Conservation (phyloP, 2,797 vertebrate genomes). For the Mus caroli region DNA sequence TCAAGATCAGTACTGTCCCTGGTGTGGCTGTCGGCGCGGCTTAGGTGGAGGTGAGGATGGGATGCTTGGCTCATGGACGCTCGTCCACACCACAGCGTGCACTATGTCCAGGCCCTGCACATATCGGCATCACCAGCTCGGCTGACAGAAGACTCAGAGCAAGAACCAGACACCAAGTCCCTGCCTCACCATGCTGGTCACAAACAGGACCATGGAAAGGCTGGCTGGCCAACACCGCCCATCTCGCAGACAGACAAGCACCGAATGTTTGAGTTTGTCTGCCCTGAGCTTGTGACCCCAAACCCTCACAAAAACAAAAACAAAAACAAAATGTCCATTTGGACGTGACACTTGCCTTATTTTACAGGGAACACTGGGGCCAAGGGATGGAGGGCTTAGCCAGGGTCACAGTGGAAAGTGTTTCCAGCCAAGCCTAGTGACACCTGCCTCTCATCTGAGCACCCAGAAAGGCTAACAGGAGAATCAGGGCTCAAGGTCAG, state of each 20-base stretch:
- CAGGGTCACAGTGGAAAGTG: not conserved
- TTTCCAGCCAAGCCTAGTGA: not conserved
- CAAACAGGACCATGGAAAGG: rapidly evolving
- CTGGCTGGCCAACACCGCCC: no score
- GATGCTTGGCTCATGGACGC: not conserved
- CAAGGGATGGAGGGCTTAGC: not conserved
- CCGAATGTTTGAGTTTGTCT: not conserved
- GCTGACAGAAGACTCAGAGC: not conserved
- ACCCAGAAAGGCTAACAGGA: not conserved
- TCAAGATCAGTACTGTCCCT: not conserved
- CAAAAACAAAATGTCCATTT: not conserved
- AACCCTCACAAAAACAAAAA: not conserved
- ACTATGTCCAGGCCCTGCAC: not conserved
- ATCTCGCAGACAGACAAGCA: not conserved
- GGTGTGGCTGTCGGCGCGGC: rapidly evolving
- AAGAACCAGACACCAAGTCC: not conserved
- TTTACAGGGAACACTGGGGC: not conserved
- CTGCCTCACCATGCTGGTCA: rapidly evolving
- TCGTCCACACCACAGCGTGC: no score
- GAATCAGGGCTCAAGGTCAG: not conserved
- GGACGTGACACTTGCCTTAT: not conserved
- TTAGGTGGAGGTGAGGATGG: not conserved
- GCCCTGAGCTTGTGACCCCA: not conserved
- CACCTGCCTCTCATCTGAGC: not conserved
- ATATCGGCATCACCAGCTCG: not conserved